Base-by-base conservation (phyloP, 2,797 vertebrate species). In the Cephalopachus bancanus region DNA sequence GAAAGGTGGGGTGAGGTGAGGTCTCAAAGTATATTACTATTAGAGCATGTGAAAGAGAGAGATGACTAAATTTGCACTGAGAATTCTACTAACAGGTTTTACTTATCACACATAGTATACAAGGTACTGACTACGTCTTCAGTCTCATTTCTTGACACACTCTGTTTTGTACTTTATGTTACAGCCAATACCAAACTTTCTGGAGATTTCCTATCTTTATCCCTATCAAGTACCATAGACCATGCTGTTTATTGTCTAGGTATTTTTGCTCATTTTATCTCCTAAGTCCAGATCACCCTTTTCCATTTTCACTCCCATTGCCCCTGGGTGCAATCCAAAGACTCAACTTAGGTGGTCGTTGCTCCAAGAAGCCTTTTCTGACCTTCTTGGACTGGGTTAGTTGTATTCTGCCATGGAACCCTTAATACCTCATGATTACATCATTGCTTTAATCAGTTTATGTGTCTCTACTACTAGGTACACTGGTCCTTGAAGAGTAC, bases 281-380 rank as follows among this genome's bases (percentile, higher is more conserved):
- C 62, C 74, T 91, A 87, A 85, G 59, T 20, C 6, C 91, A 64
- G 6, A 64, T 69, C 75, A 67, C 19, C 10, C 26, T 71, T 94
- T 24, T 93, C 44, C 22, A 89, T 11, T 55, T 6, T 89, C 72
- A 67, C 5, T 26, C 28, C 55, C 5, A 62, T 69, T 49, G 89
- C 24, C 67, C 44, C 57, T 64, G 71, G 60, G 24, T 89, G 24
- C 24, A 71, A 67, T 65, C 60, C 24, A 87, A 49, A 91, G 57
- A 92, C 22, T 87, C 49, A 74, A 83, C 24, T 93, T 59, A 87
- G 65, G 51, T 84, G 53, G 28, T 55, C 22, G 10, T 79, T 95
- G 59, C 26, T 95, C 64, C 67, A 94, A 86, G 84, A 93, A 83
- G 55, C 30, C 90, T 92, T 65, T 64, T 24, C 17, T 90, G 53